phyloP scores from a whole-genome alignment of 2,888 invertebrate species.

The Dioctria rufipes region DNA sequence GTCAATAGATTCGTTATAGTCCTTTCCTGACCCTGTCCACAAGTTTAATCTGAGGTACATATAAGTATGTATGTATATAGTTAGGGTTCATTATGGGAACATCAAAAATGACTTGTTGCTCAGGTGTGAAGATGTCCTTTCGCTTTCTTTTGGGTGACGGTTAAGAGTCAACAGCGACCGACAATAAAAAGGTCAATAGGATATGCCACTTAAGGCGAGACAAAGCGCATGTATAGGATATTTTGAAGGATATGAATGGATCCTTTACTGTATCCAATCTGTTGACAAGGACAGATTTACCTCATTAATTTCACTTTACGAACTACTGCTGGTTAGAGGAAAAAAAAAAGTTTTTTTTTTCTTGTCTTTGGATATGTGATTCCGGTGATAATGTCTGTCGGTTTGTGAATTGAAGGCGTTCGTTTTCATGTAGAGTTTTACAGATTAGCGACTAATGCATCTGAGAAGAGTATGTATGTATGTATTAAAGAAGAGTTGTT shows the following conservation, averaged over 20 bases:
- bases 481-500: too few relatives aligned
- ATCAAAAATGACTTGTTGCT: constrained; percentile 19
- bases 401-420: too few relatives aligned
- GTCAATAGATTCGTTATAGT: constrained; percentile 41
- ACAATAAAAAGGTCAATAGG: constrained; percentile 32
- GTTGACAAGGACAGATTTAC: constrained; percentile 44
- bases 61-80: too few relatives aligned
- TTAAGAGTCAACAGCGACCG: background rate
- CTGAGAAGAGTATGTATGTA: too few relatives aligned
- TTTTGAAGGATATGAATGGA: constrained; percentile 34
- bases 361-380: too few relatives aligned
- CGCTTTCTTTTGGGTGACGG: constrained; percentile 9
- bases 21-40: background rate
- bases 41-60: background rate
- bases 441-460: too few relatives aligned
- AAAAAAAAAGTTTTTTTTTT: too few relatives aligned
- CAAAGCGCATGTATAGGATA: constrained; percentile 32
- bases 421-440: too few relatives aligned
- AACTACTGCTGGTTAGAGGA: background rate
- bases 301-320: constrained; percentile 46
- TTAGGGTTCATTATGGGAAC: constrained; percentile 25
- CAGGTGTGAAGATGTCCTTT: constrained; percentile 39
- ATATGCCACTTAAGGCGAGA: constrained; percentile 40
- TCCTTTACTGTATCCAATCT: constrained; percentile 9
- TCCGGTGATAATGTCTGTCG: too few relatives aligned